phyloP scores from a whole-genome alignment of 2,888 invertebrate genomes.

The Tetragnatha montana region DNA sequence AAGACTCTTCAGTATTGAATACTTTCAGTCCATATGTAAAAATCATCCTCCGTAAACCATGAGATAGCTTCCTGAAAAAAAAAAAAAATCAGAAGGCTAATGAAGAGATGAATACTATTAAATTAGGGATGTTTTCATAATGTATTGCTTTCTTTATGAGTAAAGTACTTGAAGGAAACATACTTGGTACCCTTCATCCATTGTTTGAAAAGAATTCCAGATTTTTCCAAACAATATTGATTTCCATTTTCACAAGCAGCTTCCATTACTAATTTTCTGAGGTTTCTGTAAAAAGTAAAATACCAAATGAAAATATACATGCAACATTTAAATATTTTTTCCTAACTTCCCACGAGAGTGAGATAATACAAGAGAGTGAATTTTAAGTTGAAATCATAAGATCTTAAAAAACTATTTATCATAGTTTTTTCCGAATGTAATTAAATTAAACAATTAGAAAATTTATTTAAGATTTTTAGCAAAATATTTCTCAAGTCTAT shows the following conservation, averaged over 20 bases:
- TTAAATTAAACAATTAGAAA: too few relatives aligned
- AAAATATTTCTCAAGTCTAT: too few relatives aligned
- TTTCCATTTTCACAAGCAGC: slow-evolving; percentile 58
- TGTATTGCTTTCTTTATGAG: background rate
- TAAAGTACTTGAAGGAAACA: background rate
- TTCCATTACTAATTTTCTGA: slow-evolving; percentile 33
- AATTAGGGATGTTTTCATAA: background rate
- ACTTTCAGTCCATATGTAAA: slow-evolving; percentile 38
- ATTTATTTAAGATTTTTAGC: too few relatives aligned
- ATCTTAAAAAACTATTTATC: background rate
- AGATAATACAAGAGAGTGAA: too few relatives aligned
- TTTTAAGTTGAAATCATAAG: too few relatives aligned
- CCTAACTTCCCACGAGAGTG: too few relatives aligned
- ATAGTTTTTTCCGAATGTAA: too few relatives aligned
- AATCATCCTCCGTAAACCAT: slow-evolving; percentile 3
- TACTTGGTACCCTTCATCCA: slow-evolving; percentile 58
- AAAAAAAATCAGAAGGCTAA: background rate
- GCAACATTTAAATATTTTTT: too few relatives aligned
- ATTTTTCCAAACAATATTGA: slow-evolving; percentile 43
- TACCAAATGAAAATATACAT: background rate
- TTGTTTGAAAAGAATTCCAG: slow-evolving; percentile 28
- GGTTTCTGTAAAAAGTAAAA: slow-evolving; percentile 32
- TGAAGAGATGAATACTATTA: too few relatives aligned
- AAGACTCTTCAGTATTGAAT: slow-evolving; percentile 37
- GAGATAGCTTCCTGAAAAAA: slow-evolving; percentile 1